Base-by-base conservation (phyloP, 2,888 invertebrate species). In the Patella caerulea region DNA sequence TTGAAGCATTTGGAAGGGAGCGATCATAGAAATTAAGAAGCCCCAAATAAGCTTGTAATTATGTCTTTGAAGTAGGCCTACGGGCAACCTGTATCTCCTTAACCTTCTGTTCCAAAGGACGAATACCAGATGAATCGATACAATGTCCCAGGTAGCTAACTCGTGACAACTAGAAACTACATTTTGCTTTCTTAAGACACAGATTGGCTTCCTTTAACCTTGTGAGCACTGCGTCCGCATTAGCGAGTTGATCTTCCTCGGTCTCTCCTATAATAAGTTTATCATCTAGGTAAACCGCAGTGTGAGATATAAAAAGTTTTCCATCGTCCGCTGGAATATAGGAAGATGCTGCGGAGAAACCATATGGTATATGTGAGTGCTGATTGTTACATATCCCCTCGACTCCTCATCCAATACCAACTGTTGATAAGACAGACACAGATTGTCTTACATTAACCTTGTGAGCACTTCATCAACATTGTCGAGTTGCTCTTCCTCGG, bases 1-100 rank as follows among this genome's bases (percentile, higher is more conserved):
- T 73, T 55, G 71, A 72, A 69, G 76, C 45, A 52, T 76, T 73
- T 17, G 17, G 55, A n/a, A 78, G 17, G 34, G 74, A 76, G 24
- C 71, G 73, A 59, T 19, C 7, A 59, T 59, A 59, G 59, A 9
- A 59, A 45, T 71, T 72, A 11, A 77, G 24, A 24, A 55, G 15
- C n/a, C 75, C 75, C 17, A 78, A 65, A 73, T 84, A 87, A 2
- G 84, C 81, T 17, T 81, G 77, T n/a, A 88, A 74, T 59, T 45
- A 86, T 80, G 53, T 79, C 77, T 11, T 83, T 70, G 73, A 83
- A 19, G 76, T 82, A 12, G 88, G 86, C 1, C 71, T 73, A 45
- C 87, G 86, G 74, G 85, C 84, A 15, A 83, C 76, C 14, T 74
- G 70, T 45, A 89, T 83, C 0, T 86, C 87, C n/a, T 82, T 78